Evolutionary conservation across 1,140 invertebrate genomes (phyloP).

Genomic region (Drosophila pallidifrons): DNA sequence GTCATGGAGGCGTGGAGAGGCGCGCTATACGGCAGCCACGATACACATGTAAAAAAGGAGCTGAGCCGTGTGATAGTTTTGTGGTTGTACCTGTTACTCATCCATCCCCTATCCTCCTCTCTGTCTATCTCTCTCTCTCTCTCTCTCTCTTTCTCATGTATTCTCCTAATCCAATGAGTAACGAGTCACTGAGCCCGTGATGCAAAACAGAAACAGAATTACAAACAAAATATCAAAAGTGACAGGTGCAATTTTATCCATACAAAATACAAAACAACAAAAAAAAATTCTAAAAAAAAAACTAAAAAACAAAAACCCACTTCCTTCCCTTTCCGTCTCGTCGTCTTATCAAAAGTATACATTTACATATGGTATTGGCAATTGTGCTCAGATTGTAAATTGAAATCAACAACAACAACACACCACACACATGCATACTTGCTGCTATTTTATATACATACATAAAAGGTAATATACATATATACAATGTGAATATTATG

Average conservation of each 20-base stretch:
- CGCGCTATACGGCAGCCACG: constrained; percentile 95
- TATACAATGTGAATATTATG: not conserved
- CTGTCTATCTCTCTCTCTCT: too few species aligned
- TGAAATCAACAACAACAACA: constrained; percentile 5
- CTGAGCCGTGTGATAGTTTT: constrained; percentile 21
- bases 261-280: not conserved
- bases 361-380: not conserved
- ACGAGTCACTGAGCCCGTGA: constrained; percentile 18
- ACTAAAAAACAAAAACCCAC: not conserved
- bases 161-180: not conserved
- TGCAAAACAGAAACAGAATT: not conserved
- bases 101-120: too few species aligned
- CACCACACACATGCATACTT: not conserved
- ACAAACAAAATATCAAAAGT: constrained; percentile 4
- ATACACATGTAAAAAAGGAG: constrained; percentile 92
- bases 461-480: not conserved
- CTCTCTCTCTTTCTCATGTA: too few species aligned
- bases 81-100: constrained; percentile 15
- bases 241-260: constrained; percentile 7
- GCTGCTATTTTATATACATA: constrained; percentile 3
- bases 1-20: constrained; percentile 94
- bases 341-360: not conserved
- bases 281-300: not conserved
- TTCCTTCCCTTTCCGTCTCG: not conserved
- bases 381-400: constrained; percentile 11